These are phyloP conservation scores for Pseudolycoriella hygida DNA, from an alignment of 2,888 invertebrate genomes.

Conservation along the genomic window DNA sequence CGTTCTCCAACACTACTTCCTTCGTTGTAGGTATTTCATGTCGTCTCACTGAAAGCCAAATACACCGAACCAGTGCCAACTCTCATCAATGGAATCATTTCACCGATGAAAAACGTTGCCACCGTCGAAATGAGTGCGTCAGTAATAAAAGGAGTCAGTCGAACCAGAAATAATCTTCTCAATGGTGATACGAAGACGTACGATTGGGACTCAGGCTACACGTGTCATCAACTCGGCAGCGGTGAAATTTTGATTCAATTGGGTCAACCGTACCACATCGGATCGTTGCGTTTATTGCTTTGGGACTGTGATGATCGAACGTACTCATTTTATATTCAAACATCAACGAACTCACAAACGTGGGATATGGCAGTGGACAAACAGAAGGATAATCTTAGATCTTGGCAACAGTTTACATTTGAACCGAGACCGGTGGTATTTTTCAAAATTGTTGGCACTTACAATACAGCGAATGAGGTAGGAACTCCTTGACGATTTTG, in stretches of 20 bases:
- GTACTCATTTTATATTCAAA: conserved; percentile 93
- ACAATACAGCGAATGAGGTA: conserved; percentile 94
- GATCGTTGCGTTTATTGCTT: conserved; percentile 75
- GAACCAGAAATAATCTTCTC: conserved; percentile 82
- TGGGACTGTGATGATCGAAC: conserved; percentile 96
- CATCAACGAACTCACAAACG: conserved; percentile 77
- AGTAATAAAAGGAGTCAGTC: conserved; percentile 90
- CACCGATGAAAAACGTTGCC: conserved; percentile 82
- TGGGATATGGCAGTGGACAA: conserved; percentile 87
- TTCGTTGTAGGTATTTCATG: conserved; percentile 88
- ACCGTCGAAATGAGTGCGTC: conserved; percentile 76
- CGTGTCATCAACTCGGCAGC: conserved; percentile 89
- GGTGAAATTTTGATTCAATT: conserved; percentile 91
- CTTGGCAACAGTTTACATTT: conserved; percentile 89
- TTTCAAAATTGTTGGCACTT: conserved; percentile 87
- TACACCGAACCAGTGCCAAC: conserved; percentile 61
- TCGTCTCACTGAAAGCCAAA: conserved; percentile 81
- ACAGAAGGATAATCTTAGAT: conserved; percentile 66
- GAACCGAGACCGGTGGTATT: conserved; percentile 74
- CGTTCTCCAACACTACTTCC: too few relatives aligned
- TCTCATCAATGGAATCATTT: conserved; percentile 55
- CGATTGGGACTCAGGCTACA: conserved; percentile 98
- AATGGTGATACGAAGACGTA: conserved; percentile 92
- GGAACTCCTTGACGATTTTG: conserved; percentile 6
- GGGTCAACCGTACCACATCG: conserved; percentile 87